Evolutionary conservation across 2,113 vertebrate species (phyloP).

Genomic region (Edolisoma coerulescens): DNA sequence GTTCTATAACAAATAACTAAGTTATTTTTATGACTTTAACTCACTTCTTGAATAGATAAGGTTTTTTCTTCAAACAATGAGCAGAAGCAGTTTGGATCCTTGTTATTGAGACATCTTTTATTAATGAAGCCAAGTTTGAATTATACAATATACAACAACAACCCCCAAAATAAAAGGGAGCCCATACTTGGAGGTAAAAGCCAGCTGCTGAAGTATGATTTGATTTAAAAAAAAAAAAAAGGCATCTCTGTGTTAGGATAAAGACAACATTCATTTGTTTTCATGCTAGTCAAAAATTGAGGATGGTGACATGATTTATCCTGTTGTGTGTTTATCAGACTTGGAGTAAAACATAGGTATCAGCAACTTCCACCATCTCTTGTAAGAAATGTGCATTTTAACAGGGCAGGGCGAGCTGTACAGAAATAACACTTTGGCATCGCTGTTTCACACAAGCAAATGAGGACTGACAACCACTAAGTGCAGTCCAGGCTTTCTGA

Average conservation of each 20-base stretch:
- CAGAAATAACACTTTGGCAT: neutral
- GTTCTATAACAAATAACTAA: neutral
- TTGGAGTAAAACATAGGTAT: neutral
- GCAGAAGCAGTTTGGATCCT: neutral
- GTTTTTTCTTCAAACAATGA: neutral
- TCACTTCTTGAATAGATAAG: neutral
- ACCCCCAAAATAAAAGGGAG: neutral
- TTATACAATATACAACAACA: neutral
- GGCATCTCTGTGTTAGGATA: neutral
- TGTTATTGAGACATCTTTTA: neutral
- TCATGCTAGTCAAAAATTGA: neutral
- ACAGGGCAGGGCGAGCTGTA: neutral
- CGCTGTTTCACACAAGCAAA: neutral
- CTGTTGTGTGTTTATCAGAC: neutral
- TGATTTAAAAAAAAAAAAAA: neutral
- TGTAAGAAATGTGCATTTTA: neutral
- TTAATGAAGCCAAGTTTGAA: neutral
- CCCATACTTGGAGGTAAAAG: neutral
- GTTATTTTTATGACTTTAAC: neutral
- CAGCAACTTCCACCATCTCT: neutral
- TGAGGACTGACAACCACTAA: neutral
- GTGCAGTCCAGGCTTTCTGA: neutral
- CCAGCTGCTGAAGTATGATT: neutral
- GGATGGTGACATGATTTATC: neutral
- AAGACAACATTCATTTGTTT: neutral